Evolutionary conservation across 1,140 invertebrate species (phyloP), one percentile per base, ranked within the genome.

Genomic region (Drosophila fuyamai): DNA sequence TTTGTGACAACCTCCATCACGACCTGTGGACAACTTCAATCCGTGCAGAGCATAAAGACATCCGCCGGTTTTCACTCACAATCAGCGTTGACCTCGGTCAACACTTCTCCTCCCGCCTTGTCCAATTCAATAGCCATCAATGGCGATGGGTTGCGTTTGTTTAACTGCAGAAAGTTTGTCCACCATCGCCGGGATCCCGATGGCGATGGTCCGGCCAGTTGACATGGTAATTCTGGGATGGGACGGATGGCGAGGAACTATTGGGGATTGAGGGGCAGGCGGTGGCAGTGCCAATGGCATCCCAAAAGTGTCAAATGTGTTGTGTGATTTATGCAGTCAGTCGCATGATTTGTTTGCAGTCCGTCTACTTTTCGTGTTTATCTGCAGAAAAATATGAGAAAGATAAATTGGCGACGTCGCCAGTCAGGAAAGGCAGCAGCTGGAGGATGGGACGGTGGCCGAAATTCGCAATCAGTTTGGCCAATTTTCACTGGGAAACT

Each of bases 301-400:
- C 84, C 84, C 79, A 77, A 90, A 90, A 90, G 82, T 90, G 86
- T 90, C 86, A 90, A 90, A 91, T 83, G 81, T 80, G 76, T 82
- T 81, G 83, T 82, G 82, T 90, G 86, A 90, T 90, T 86, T 90
- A 90, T 90, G 86, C 86, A 90, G 86, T 90, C 82, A 75, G 82
- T 84, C 79, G 86, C 76, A 90, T 90, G 88, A 90, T 90, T 90
- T 90, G 86, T 90, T 86, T 82, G 79, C 86, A 90, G 81, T 90
- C 88, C 82, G 77, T 86, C 86, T 82, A 79, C 77, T 82, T 85
- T 90, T 86, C 86, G 75, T 89, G 85, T 90, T 90, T 90, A 90
- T 82, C 75, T 90, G 81, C 75, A 58, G 68, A 76, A 89, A 86
- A 90, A 89, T 90, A 90, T 90, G 85, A 90, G 85, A 90, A 90